Evolutionary conservation across 1,140 invertebrate species (phyloP), one percentile per base, ranked within the genome.

Genomic region (Drosophila kepulauana): DNA sequence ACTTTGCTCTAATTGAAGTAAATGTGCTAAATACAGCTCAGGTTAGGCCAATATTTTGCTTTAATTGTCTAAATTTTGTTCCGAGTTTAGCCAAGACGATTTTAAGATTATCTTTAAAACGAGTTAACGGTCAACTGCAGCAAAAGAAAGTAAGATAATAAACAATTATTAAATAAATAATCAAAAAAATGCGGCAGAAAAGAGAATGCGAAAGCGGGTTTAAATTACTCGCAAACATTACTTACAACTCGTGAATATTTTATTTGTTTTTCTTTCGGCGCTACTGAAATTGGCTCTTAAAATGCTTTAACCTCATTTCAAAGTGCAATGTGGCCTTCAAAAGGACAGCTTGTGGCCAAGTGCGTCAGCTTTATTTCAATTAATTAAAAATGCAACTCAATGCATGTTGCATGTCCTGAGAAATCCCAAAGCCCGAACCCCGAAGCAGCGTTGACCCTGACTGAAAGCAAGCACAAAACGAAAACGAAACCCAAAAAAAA

Each of bases 1-100:
- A 16, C 69, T 1, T 46, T 71, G 13, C 48, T 25, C 74, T 81
- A 81, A 81, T 81, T 81, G 75, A 82, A 81, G 74, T 81, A 74
- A 82, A 82, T 81, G 79, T 74, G 41, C 63, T 72, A 81, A 81
- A 72, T 54, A 74, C 61, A 51, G 65, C 54, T 46, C 20, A 81
- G 78, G 62, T 78, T 67, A 64, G 58, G 65, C 62, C 66, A 77
- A 63, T 58, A 45, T 25, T 25, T 25, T 25, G 20, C 0, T 25
- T 25, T 25, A 25, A 25, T 25, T 25, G 20, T 3, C 20, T 25
- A 25, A 25, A 25, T 25, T 25, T 3, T 4, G 20, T 20, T 20
- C 20, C 20, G 20, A 20, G 20, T 20, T 20, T 20, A 20, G 20
- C 3, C 20, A 25, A 25, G 20, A 25, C 0, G 0, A 4, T 25